Evolutionary conservation across 2,797 vertebrate genomes (phyloP), one percentile per base, ranked within the genome.

Genomic region (Mus caroli): DNA sequence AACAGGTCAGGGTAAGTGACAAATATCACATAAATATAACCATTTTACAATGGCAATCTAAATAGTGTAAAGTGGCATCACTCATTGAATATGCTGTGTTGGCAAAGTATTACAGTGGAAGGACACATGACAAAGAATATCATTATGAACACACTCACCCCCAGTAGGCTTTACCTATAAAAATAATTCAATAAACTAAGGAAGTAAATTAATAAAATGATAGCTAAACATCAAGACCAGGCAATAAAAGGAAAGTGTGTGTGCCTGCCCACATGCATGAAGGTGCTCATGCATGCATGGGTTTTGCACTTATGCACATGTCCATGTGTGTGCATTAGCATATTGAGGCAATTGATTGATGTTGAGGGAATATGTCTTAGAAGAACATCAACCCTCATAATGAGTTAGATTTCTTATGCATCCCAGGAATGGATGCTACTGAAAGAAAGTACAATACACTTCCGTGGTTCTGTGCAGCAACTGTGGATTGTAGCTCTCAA

Each of bases 31-130:
- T 26, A 54, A 4, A 2, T 20, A 58, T 75, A 54, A 6, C 56
- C 40, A 60, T 52, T 94, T 78, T 91, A 43, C 2, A 80, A 96
- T 94, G 46, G 6, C 24, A 86, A 62, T 31, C 19, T 13, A 90
- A 92, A 77, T 50, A 78, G 15, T 14, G 28, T 10, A 7, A 22
- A 1, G 10, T 52, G 37, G 1, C 19, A 56, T 80, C 43, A 28
- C 43, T 46, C 34, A 46, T 50, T 86, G 50, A 0, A 86, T 10
- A 37, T 40, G 12, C 24, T 86, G 11, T 78, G 80, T 73, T 46
- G 73, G 31, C 46, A 86, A 90, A 75, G 6, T 62, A 46, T 93
- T 76, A 54, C 6, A 76, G 26, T 19, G 86, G 6, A 43, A 26
- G 71, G 10, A 82, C 75, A 34, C 11, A 71, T 77, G 52, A 50